Base-by-base conservation (phyloP, 2,113 vertebrate genomes). In the Calidris pugnax region DNA sequence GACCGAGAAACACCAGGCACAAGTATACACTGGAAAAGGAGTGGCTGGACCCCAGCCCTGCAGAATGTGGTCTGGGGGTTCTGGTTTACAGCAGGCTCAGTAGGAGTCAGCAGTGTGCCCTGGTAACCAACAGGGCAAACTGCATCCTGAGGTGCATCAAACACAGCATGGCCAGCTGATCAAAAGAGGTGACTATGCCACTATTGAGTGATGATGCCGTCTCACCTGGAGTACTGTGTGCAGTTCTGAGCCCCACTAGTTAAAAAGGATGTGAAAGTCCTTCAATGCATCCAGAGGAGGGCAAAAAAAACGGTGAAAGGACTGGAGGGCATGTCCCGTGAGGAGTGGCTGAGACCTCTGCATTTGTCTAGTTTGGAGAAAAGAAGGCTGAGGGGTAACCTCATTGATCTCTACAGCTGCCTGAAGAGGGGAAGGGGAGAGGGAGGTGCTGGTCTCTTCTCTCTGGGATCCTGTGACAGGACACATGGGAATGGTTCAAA, bases 131-230 rank as follows among this genome's bases (percentile, higher is more conserved):
- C 20, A 26, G 24, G 32, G 35, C 47, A 78, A 78, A 37, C 14
- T 0, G 1, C 73, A 53, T 14, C 27, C 33, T 37, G 22, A 33
- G 48, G 15, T 32, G 9, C n/a, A 56, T 56, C 23, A n/a, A 55
- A 64, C n/a, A 28, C 39, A 48, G 23, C 3, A 28, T 3, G 14
- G 3, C 19, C 28, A 63, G 48, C 8, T 1, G 0, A 15, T 16
- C 35, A 30, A 17, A 8, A 41, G 20, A 30, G 24, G 15, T 9
- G 19, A 21, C 10, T 50, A 19, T 51, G 14, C 6, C 1, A 0
- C 56, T 72, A 28, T 28, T 71, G 7, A n/a, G 22, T 1, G 1
- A 9, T 43, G 32, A 26, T 15, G 32, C 1, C 1, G 53, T 7
- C 27, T 59, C 53, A 82, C 11, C 14, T 19, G 43, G 17, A 66